These are phyloP conservation scores for Carassius auratus DNA, from an alignment of 2,113 vertebrate species.

Conservation along the genomic window DNA sequence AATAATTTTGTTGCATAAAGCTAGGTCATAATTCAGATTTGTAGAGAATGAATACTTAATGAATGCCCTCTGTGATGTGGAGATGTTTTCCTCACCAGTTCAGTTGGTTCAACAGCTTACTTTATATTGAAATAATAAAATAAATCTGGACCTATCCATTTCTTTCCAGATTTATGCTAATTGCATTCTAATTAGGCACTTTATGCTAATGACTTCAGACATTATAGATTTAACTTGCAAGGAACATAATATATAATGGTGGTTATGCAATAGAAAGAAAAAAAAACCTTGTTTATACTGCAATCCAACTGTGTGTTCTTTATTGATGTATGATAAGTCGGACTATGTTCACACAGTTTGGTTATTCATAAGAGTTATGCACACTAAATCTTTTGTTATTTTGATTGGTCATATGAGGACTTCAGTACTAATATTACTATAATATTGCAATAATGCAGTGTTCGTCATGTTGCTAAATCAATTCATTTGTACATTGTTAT, in stretches of 20 bases:
- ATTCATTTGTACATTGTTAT: too few species aligned
- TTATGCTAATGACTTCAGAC: constrained; percentile 41
- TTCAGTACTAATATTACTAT: too few species aligned
- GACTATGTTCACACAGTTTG: too few species aligned
- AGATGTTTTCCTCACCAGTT: constrained; percentile 23
- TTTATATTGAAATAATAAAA: constrained; percentile 45
- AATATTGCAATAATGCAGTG: too few species aligned
- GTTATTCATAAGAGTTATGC: too few species aligned
- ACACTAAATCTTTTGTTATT: too few species aligned
- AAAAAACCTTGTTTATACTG: background rate
- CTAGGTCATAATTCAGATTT: constrained; percentile 38
- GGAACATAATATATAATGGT: background rate
- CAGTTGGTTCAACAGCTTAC: constrained; percentile 20
- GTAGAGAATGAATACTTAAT: background rate
- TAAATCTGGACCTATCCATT: constrained; percentile 30
- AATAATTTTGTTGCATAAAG: constrained; percentile 1
- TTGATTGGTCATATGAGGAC: too few species aligned
- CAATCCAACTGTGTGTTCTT: too few species aligned
- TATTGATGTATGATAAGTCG: too few species aligned
- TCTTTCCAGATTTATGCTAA: constrained; percentile 28
- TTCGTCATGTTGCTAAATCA: too few species aligned
- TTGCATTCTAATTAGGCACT: constrained; percentile 21
- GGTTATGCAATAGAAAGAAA: constrained; percentile 1
- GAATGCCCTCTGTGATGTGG: background rate
- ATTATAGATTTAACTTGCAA: background rate